A percentile compares a stretch with the other conserved stretches of the same genome.
Evolutionary conservation across 2,888 invertebrate genomes (phyloP).

Genomic region (Caenorhabditis sp.): DNA sequence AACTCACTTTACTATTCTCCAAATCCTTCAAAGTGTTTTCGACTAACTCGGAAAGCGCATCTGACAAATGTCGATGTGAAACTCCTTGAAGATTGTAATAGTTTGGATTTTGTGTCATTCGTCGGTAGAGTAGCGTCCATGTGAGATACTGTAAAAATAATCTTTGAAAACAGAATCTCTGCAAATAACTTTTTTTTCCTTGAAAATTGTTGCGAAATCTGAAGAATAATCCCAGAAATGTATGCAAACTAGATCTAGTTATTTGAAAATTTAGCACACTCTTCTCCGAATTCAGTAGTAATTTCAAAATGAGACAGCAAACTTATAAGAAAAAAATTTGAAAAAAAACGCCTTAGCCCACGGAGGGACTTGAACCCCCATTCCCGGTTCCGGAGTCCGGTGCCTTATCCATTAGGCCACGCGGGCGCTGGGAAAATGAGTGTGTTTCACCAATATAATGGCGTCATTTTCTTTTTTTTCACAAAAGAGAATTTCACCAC

Average conservation of each 20-base stretch:
- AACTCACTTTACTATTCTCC: constrained; percentile 61
- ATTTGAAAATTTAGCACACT: too few species aligned
- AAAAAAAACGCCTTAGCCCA: constrained; percentile 18
- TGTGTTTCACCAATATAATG: background rate
- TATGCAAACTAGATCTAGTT: too few species aligned
- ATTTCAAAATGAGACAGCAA: too few species aligned
- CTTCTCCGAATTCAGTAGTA: too few species aligned
- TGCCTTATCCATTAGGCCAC: constrained; percentile 51
- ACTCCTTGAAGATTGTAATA: constrained; percentile 90
- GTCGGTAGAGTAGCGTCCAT: constrained; percentile 96
- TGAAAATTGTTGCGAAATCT: too few species aligned
- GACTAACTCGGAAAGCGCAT: constrained; percentile 96
- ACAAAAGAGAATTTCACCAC: background rate
- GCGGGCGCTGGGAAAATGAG: constrained; percentile 13
- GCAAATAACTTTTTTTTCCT: too few species aligned
- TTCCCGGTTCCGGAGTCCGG: constrained; percentile 48
- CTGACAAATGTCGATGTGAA: constrained; percentile 84
- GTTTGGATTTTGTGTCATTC: constrained; percentile 98
- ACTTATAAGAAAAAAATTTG: background rate
- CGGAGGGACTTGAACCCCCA: constrained; percentile 53
- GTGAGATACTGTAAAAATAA: constrained; percentile 82
- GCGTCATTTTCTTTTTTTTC: background rate
- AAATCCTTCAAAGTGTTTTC: constrained; percentile 84
- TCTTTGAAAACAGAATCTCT: too few species aligned
- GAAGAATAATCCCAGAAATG: too few species aligned